These are phyloP conservation scores for Exaiptasia diaphana DNA, from an alignment of 64 coral and sea anemone species.

Conservation along the genomic window DNA sequence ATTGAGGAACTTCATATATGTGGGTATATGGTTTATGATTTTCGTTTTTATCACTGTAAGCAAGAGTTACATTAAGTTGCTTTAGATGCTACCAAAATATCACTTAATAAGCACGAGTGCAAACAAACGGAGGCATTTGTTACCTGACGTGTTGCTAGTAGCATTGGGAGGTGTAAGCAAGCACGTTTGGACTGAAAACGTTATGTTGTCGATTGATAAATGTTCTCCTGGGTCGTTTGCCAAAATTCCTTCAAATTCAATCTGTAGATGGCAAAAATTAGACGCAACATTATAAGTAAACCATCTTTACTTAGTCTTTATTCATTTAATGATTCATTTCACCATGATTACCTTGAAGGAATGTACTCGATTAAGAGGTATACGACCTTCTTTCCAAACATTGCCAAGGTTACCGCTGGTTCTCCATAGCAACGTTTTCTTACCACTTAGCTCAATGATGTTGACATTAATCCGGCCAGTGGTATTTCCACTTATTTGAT, in stretches of 20 bases:
- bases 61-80: background rate
- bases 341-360: background rate
- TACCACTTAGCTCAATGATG: background rate
- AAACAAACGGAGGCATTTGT: too few relatives aligned
- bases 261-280: background rate
- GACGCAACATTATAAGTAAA: background rate
- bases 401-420: conserved; percentile 1
- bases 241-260: conserved; percentile 18
- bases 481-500: background rate
- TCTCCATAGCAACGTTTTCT: conserved; percentile 10
- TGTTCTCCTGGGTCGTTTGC: background rate
- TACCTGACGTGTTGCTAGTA: background rate
- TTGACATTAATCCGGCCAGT: conserved; percentile 32
- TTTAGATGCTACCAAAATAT: too few relatives aligned
- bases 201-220: conserved; percentile 29
- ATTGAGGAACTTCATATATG: background rate
- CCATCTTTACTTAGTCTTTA: background rate
- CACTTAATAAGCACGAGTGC: too few relatives aligned
- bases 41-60: background rate
- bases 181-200: conserved; percentile 4
- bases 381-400: background rate
- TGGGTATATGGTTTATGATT: background rate
- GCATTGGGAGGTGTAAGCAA: background rate
- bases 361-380: background rate
- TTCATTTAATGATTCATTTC: background rate